Evolutionary conservation across 2,888 invertebrate species (phyloP).

Genomic region (Euclidia mi): DNA sequence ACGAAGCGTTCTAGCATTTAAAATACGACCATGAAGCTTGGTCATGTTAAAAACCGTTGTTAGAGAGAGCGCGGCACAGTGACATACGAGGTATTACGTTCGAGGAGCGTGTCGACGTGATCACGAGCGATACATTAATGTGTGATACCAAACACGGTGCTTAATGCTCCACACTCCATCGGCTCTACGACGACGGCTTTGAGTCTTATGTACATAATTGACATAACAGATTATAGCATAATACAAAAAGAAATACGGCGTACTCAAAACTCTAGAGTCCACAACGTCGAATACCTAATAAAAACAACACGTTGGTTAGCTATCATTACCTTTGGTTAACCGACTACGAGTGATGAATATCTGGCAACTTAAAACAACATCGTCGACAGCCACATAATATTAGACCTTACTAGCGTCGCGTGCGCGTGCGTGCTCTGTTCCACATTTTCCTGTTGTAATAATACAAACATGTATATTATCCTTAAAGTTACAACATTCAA

Average conservation of each 20-base stretch:
- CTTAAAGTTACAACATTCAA: conserved; percentile 53
- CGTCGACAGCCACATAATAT: conserved; percentile 45
- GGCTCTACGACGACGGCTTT: conserved; percentile 24
- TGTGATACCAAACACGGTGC: conserved; percentile 7
- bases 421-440: conserved; percentile 59
- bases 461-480: conserved; percentile 48
- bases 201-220: conserved; percentile 34
- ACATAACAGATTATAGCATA: conserved; percentile 36
- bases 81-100: conserved; percentile 5
- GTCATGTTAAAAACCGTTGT: conserved; percentile 10
- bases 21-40: conserved; percentile 17
- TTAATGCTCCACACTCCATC: conserved; percentile 6
- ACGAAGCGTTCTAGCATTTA: conserved; percentile 18
- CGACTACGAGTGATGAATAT: conserved; percentile 63
- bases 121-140: conserved; percentile 13
- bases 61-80: neutral
- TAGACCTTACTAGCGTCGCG: conserved; percentile 47
- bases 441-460: conserved; percentile 50
- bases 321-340: conserved; percentile 69
- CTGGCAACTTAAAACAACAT: conserved; percentile 50
- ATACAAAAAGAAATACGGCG: conserved; percentile 50
- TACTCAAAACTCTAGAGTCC: conserved; percentile 49
- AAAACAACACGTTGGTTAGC: conserved; percentile 71
- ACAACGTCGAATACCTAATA: conserved; percentile 65
- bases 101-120: conserved; percentile 4